A percentile compares a stretch with the other conserved stretches of the same genome.
Conservation (phyloP, 2,113 vertebrate genomes). For the Balaeniceps rex region DNA sequence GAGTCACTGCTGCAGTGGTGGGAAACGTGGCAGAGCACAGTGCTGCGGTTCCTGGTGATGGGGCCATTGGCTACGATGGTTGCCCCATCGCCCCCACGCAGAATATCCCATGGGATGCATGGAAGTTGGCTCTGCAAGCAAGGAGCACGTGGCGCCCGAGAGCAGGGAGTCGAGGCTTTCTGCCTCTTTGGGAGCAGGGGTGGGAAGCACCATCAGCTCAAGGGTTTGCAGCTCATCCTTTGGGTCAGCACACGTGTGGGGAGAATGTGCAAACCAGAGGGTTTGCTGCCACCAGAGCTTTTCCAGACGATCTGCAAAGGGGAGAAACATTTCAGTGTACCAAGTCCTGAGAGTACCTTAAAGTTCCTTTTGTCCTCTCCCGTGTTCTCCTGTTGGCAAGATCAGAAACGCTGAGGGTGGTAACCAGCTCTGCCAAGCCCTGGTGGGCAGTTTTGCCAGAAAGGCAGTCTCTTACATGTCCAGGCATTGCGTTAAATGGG, state of each 20-base stretch:
- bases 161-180: neutral
- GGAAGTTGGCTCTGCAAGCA: fast-evolving
- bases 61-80: neutral
- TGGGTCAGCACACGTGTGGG: neutral
- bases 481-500: neutral
- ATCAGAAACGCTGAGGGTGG: neutral
- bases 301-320: neutral
- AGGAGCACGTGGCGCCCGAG: neutral
- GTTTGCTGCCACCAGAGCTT: neutral
- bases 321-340: neutral
- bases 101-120: fast-evolving
- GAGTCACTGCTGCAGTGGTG: neutral
- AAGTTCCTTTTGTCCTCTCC: neutral
- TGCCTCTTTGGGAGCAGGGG: neutral
- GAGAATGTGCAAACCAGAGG: neutral
- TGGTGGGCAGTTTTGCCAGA: neutral
- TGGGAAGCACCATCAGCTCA: fast-evolving
- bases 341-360: neutral
- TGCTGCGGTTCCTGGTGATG: fast-evolving
- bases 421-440: neutral
- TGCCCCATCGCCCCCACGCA: fast-evolving
- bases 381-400: neutral
- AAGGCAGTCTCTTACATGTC: neutral
- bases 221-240: neutral
- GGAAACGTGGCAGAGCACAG: fast-evolving